Base-by-base conservation (phyloP, 2,113 vertebrate genomes). In the Odocoileus virginianus region DNA sequence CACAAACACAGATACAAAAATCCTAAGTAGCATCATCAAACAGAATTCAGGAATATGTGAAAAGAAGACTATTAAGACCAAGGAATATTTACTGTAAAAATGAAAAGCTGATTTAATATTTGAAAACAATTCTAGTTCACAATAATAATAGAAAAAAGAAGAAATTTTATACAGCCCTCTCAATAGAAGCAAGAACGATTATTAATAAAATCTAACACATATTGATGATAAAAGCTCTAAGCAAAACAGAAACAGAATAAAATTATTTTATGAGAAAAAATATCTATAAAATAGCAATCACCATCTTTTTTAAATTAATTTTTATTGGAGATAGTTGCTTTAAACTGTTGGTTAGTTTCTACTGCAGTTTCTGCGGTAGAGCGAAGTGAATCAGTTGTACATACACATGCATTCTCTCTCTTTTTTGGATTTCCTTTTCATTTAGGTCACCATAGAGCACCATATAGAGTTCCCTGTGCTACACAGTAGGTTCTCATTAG, bases 141-240 rank as follows among this genome's bases (percentile, higher is more conserved):
- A 11, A 91, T 40, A 89, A 81, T 60, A 91, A 93, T 10, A 83
- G 60, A 86, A 91, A 89, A 89, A 91, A 96, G 45, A 92, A 60
- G 23, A 91, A 74, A 91, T 83, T 52, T 81, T 81, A 82, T 92
- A 87, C 57, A 23, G 60, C 54, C 5, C 15, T 79, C 7, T 94
- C 43, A 83, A 8, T 30, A 36, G 27, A 45, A 95, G 16, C 21
- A 94, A 45, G 54, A 76, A 87, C 17, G 93, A 30, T 3, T 64
- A 58, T 45, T 67, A 91, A 36, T 14, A 88, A 94, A 93, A 83
- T 50, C 33, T 33, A 98, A 64, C 2, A 57, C 27, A 11, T 67
- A 61, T 28, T 58, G 33, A 71, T 88, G 19, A 67, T 47, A 89
- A 85, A 88, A 89, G 50, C 33, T 60, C 23, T 84, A 78, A 85